Percentiles rank a stretch among this genome's conserved stretches.
These are phyloP conservation scores for Tragelaphus scriptus DNA, from an alignment of 2,113 vertebrate genomes.

Conservation along the genomic window DNA sequence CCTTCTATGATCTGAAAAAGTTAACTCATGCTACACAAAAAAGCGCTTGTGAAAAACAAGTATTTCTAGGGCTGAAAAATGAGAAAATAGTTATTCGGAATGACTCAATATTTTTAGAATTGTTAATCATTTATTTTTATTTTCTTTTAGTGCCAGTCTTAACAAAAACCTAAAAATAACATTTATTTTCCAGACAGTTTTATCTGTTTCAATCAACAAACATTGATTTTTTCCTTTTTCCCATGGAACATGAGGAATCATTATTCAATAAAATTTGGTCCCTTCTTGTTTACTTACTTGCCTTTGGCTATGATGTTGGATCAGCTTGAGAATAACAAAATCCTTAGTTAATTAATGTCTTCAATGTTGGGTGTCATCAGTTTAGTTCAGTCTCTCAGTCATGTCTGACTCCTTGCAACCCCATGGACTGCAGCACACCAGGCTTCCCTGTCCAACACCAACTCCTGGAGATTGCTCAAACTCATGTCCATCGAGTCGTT, in stretches of 20 bases:
- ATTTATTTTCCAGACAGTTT: conserved; percentile 34
- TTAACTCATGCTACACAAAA: background rate
- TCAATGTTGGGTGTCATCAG: background rate
- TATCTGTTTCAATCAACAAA: background rate
- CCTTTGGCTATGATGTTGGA: background rate
- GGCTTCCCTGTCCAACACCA: background rate
- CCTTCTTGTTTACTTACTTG: conserved; percentile 25
- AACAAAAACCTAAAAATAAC: conserved; percentile 19
- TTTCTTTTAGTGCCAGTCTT: conserved; percentile 22
- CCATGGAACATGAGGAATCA: background rate
- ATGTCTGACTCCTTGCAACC: background rate
- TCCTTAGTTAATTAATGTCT: conserved; percentile 25
- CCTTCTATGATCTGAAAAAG: background rate
- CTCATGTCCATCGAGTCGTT: background rate
- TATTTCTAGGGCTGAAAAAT: conserved; percentile 21
- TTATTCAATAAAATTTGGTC: background rate
- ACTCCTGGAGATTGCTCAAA: background rate
- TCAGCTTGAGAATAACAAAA: background rate
- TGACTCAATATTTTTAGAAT: conserved; percentile 13
- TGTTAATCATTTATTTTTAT: conserved; percentile 42
- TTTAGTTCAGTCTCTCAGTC: background rate
- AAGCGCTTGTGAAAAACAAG: background rate
- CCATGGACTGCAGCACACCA: background rate
- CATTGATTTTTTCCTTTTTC: conserved; percentile 43
- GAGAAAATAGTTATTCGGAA: conserved; percentile 23